A percentile compares a stretch with the other conserved stretches of the same genome.
Evolutionary conservation across 2,888 invertebrate species (phyloP).

Genomic region (Drosophila mayaguana): DNA sequence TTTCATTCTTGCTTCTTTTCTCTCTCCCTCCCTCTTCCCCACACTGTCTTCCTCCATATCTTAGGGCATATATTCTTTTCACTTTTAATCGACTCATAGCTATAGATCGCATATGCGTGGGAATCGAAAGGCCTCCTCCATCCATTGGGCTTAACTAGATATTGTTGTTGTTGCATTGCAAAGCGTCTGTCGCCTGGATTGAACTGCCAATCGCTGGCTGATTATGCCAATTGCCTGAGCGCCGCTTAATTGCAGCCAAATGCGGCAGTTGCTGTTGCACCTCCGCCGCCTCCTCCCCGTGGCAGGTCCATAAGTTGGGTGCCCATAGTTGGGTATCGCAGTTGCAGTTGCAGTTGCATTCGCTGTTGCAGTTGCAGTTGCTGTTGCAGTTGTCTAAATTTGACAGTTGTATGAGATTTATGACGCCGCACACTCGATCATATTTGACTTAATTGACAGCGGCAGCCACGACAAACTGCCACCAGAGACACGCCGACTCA

Average conservation of each 20-base stretch:
- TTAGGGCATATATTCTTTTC: not conserved
- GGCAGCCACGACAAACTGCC: slow-evolving; percentile 79
- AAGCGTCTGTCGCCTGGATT: slow-evolving; percentile 1
- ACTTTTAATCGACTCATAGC: not conserved
- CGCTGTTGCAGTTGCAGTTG: slow-evolving; percentile 23
- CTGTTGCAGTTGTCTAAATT: slow-evolving; percentile 66
- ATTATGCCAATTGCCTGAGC: slow-evolving; percentile 57
- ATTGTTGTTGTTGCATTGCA: not conserved
- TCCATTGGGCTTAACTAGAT: not conserved
- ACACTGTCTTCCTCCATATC: too few species aligned
- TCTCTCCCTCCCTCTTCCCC: too few species aligned
- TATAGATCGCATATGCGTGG: not conserved
- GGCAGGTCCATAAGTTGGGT: not conserved
- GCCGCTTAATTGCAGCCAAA: slow-evolving; percentile 60
- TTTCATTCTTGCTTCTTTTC: too few species aligned
- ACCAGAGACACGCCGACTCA: slow-evolving; percentile 46
- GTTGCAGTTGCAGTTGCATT: slow-evolving; percentile 32
- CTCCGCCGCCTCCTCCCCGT: not conserved
- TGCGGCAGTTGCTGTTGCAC: slow-evolving; percentile 30
- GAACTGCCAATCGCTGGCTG: slow-evolving; percentile 43
- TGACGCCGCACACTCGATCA: slow-evolving; percentile 77
- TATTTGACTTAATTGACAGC: slow-evolving; percentile 79
- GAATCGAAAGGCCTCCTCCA: not conserved
- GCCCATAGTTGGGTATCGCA: slow-evolving; percentile 9
- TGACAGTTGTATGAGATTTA: slow-evolving; percentile 76